Conservation (phyloP, 1,140 invertebrate species). For the Nasonia vitripennis region DNA sequence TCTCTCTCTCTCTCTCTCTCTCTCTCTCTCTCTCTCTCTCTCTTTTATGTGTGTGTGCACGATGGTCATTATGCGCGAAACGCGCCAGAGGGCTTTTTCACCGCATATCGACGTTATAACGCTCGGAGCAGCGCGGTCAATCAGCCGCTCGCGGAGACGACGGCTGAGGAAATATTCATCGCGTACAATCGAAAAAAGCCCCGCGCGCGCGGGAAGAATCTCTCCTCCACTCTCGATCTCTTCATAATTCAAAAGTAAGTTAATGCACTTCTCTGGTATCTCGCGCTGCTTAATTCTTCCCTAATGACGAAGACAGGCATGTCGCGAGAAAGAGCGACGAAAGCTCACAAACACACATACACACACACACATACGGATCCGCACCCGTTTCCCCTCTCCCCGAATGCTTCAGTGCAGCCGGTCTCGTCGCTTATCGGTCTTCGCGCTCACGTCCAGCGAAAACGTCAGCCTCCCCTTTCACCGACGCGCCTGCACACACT, state of each 20-base stretch:
- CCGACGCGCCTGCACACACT: background rate
- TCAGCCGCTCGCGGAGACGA: background rate
- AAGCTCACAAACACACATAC: background rate
- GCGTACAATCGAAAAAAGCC: background rate
- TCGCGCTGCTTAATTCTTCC: background rate
- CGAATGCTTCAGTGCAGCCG: background rate
- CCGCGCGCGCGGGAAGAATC: background rate
- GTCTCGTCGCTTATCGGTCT: conserved; percentile 44
- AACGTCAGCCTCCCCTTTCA: conserved; percentile 4
- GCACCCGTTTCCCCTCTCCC: background rate
- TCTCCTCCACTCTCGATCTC: background rate
- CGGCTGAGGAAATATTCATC: background rate
- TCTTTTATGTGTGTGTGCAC: background rate
- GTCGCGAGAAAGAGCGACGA: background rate
- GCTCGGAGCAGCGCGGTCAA: background rate
- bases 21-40: no score
- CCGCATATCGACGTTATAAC: no score
- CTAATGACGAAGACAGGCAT: background rate
- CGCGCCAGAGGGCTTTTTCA: background rate
- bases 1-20: no score
- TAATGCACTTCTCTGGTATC: conserved; percentile 54
- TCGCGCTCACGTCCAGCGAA: conserved; percentile 41
- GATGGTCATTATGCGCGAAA: background rate
- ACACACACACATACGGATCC: background rate
- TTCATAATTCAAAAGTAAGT: conserved; percentile 57